Evolutionary conservation across 2,888 invertebrate genomes (phyloP).

Genomic region (Chrysomela aeneicollis): DNA sequence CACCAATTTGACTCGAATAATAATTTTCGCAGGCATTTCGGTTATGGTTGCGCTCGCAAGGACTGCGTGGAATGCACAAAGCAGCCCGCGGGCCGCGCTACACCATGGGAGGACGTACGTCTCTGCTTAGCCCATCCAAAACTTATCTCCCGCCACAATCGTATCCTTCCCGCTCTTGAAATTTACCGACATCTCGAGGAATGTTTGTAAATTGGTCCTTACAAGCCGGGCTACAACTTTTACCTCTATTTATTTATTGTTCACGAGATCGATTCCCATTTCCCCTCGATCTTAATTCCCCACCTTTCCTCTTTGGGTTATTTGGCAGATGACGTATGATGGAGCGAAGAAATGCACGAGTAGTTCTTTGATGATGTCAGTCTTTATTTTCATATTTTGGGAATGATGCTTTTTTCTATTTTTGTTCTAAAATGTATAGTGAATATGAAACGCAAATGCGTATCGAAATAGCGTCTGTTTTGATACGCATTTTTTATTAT

Average conservation of each 20-base stretch:
- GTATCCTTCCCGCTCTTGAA: conserved; percentile 42
- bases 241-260: conserved; percentile 50
- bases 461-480: too few species aligned
- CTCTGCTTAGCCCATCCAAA: conserved; percentile 23
- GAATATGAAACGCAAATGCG: too few species aligned
- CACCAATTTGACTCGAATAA: conserved; percentile 20
- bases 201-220: conserved; percentile 60
- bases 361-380: too few species aligned
- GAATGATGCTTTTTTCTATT: too few species aligned
- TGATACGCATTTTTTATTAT: too few species aligned
- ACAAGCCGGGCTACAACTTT: conserved; percentile 53
- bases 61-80: conserved; percentile 33
- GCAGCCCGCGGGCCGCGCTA: conserved; percentile 15
- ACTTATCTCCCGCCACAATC: conserved; percentile 31
- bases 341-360: too few species aligned
- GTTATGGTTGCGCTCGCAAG: conserved; percentile 31
- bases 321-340: too few species aligned
- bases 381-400: too few species aligned
- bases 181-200: conserved; percentile 54
- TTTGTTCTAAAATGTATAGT: too few species aligned
- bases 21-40: conserved; percentile 35
- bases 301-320: too few species aligned
- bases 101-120: conserved; percentile 38
- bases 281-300: conserved; percentile 33
- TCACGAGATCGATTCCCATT: conserved; percentile 46